A percentile compares a stretch with the other conserved stretches of the same genome.
These are phyloP conservation scores for Siniperca chuatsi DNA, from an alignment of 2,113 vertebrate species.

Conservation along the genomic window DNA sequence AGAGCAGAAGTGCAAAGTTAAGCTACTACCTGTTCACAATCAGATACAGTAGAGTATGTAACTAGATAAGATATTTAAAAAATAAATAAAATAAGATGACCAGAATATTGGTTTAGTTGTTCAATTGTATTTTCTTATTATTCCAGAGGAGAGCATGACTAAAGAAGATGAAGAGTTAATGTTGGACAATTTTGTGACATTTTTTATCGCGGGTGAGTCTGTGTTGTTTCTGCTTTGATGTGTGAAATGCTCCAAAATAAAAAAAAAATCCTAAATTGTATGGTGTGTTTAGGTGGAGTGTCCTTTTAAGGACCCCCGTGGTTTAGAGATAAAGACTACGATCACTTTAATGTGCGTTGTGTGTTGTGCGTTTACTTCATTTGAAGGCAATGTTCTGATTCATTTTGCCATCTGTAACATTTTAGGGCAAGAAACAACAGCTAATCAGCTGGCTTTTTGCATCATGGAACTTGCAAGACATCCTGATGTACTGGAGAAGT, in stretches of 20 bases:
- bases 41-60: not conserved
- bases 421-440: conserved; percentile 93
- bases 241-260: conserved; percentile 3
- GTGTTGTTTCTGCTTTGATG: not conserved
- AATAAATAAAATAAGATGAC: too few relatives aligned
- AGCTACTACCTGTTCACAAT: not conserved
- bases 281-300: not conserved
- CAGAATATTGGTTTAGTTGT: not conserved
- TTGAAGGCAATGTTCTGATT: not conserved
- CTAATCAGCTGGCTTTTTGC: conserved; percentile 90
- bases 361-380: not conserved
- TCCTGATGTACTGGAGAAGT: conserved; percentile 91
- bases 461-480: conserved; percentile 90
- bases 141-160: conserved; percentile 84
- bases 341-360: not conserved
- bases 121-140: not conserved
- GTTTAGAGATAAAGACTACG: not conserved
- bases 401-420: not conserved
- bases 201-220: conserved; percentile 92
- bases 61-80: not conserved
- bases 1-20: not conserved
- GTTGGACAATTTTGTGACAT: conserved; percentile 94
- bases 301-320: not conserved
- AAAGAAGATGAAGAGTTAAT: conserved; percentile 88
- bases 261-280: not conserved